phyloP scores from a whole-genome alignment of 1,140 invertebrate genomes.

The Periplaneta americana region DNA sequence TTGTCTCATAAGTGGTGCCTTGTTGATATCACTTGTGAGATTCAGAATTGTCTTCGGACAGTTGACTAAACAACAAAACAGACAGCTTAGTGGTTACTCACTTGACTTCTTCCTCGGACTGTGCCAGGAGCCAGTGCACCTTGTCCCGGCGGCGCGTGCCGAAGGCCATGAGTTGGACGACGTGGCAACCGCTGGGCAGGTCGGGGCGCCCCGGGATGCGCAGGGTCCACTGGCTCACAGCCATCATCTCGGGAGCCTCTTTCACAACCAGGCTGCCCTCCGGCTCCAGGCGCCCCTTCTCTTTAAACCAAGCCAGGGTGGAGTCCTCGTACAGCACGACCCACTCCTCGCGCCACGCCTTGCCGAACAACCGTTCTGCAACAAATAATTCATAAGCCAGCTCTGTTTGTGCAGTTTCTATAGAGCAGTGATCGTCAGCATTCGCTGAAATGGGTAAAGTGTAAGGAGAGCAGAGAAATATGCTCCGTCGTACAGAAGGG shows the following conservation, averaged over 20 bases:
- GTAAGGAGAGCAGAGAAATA: too few relatives aligned
- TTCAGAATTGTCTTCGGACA: too few relatives aligned
- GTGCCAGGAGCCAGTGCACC: slow-evolving; percentile 56
- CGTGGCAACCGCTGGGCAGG: slow-evolving; percentile 54
- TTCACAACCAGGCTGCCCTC: slow-evolving; percentile 53
- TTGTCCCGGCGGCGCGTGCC: slow-evolving; percentile 51
- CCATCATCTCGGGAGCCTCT: slow-evolving; percentile 70
- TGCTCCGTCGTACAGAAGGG: too few relatives aligned
- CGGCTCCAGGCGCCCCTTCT: slow-evolving; percentile 43
- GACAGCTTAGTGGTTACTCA: slow-evolving; percentile 34
- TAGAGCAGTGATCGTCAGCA: too few relatives aligned
- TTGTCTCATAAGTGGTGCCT: too few relatives aligned
- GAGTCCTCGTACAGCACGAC: slow-evolving; percentile 74
- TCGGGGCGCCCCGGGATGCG: slow-evolving; percentile 62
- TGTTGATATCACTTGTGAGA: too few relatives aligned
- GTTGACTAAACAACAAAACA: too few relatives aligned
- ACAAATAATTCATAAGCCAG: background rate
- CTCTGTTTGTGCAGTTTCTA: too few relatives aligned
- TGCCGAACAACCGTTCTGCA: slow-evolving; percentile 67
- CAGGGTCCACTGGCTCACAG: slow-evolving; percentile 68
- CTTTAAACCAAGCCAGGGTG: slow-evolving; percentile 71
- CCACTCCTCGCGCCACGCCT: slow-evolving; percentile 74
- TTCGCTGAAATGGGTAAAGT: too few relatives aligned
- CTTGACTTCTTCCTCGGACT: slow-evolving; percentile 60
- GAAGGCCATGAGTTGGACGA: slow-evolving; percentile 64